These are phyloP conservation scores for Microplitis manilae DNA, from an alignment of 2,888 invertebrate genomes.

Conservation along the genomic window DNA sequence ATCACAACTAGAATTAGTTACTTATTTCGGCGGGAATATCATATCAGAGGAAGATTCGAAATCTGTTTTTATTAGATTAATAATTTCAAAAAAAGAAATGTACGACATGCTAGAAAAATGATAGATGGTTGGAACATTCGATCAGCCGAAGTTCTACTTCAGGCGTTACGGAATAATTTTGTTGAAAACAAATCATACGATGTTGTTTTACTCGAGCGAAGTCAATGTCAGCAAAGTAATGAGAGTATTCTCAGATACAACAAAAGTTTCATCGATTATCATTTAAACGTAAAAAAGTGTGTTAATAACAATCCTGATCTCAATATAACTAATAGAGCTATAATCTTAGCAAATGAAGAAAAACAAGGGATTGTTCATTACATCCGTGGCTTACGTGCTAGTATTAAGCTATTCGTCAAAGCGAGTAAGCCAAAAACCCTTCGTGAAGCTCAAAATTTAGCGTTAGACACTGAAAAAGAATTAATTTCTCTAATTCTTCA, in stretches of 20 bases:
- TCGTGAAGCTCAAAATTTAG: too few species aligned
- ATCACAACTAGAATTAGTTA: constrained; percentile 23
- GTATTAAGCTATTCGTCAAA: too few species aligned
- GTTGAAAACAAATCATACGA: constrained; percentile 30
- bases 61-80: constrained; percentile 25
- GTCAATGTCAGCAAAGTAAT: constrained; percentile 35
- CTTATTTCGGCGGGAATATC: constrained; percentile 37
- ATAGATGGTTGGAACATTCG: constrained; percentile 33
- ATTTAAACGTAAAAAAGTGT: too few species aligned
- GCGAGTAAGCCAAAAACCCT: too few species aligned
- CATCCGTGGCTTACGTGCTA: too few species aligned
- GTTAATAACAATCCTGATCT: too few species aligned
- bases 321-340: too few species aligned
- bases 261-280: too few species aligned
- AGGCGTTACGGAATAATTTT: constrained; percentile 30
- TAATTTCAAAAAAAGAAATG: constrained; percentile 33
- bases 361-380: too few species aligned
- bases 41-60: constrained; percentile 14
- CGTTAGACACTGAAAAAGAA: too few species aligned
- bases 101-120: constrained; percentile 30
- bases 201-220: constrained; percentile 27
- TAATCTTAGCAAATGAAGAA: too few species aligned
- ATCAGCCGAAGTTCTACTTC: constrained; percentile 28
- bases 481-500: too few species aligned
- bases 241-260: constrained; percentile 7